Base-by-base conservation (phyloP, 1,140 invertebrate species). In the Drosophila ercepeae region DNA sequence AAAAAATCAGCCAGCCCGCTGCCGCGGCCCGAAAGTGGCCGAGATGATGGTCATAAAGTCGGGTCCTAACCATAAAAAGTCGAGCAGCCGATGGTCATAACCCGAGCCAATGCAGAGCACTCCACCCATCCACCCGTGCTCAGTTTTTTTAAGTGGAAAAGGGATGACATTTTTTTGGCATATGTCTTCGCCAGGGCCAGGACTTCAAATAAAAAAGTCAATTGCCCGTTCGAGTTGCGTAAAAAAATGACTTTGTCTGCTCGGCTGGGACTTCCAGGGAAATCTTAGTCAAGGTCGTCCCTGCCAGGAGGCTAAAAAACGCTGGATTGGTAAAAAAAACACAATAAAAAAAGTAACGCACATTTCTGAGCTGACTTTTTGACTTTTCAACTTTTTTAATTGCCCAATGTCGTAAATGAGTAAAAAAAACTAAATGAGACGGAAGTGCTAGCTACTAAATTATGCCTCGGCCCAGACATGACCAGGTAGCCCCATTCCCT, bases 361-460 rank as follows among this genome's bases (percentile, higher is more conserved):
- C 16, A 50, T 45, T 58, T 64, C 16, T 71, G 74, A 39, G 60
- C 46, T 88, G 82, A 88, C 82, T 88, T 88, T 78, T 88, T 88
- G 82, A 88, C 82, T 88, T 88, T 88, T 88, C 82, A 82, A 78
- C 74, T 84, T 76, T 57, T 65, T 84, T 78, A 86, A 84, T 84
- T 79, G 50, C 63, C 44, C 63, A 27, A 44, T 14, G 61, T 65
- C 81, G 83, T 86, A 86, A 86, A 84, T 77, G 70, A 36, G 50
- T 1, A 27, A 57, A 64, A 57, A 64, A 82, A 58, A 45, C 25
- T 53, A n/a, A n/a, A n/a, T n/a, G n/a, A n/a, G 67, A 74, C 82
- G 71, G 79, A 81, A 86, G 63, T 68, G 60, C 42, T 64, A 54
- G 68, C 77, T 63, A 82, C 77, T 73, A 76, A 81, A 39, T 67